Evolutionary conservation across 2,888 invertebrate genomes (phyloP).

Genomic region (Trissolcus brochymenae): DNA sequence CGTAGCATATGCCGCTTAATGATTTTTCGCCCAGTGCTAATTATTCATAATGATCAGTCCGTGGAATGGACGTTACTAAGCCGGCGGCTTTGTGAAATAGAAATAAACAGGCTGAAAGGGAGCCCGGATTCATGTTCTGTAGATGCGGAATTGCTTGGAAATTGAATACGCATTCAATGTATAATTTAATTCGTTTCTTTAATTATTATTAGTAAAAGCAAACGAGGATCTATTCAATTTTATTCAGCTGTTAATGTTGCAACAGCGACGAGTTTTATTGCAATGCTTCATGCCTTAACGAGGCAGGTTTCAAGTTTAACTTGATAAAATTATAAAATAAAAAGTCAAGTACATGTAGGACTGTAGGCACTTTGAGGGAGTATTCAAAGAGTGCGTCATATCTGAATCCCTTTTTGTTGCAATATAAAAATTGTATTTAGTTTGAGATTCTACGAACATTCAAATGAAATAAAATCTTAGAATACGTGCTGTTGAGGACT

Average conservation of each 20-base stretch:
- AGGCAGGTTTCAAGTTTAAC: constrained; percentile 30
- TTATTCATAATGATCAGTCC: constrained; percentile 69
- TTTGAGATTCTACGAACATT: too few relatives aligned
- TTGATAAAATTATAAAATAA: constrained; percentile 12
- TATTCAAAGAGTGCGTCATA: neutral
- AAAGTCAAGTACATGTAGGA: neutral
- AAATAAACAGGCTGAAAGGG: constrained; percentile 15
- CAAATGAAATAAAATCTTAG: too few relatives aligned
- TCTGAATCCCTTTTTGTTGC: constrained; percentile 2
- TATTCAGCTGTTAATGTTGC: constrained; percentile 18
- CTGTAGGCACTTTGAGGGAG: too few relatives aligned
- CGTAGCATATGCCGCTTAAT: constrained; percentile 73
- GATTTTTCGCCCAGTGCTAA: constrained; percentile 69
- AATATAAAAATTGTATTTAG: neutral
- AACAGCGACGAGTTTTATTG: constrained; percentile 30
- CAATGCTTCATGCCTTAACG: constrained; percentile 19
- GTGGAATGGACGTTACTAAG: constrained; percentile 61
- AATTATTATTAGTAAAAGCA: constrained; percentile 31
- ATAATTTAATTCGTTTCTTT: constrained; percentile 42
- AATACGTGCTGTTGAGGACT: neutral
- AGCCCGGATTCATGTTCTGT: constrained; percentile 15
- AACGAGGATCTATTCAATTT: constrained; percentile 26
- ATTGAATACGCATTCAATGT: constrained; percentile 27
- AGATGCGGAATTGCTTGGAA: constrained; percentile 8
- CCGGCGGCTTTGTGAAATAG: constrained; percentile 21